phyloP scores from a whole-genome alignment of 35 echinoderm and acorn worm genomes.

The Apostichopus parvimensis region DNA sequence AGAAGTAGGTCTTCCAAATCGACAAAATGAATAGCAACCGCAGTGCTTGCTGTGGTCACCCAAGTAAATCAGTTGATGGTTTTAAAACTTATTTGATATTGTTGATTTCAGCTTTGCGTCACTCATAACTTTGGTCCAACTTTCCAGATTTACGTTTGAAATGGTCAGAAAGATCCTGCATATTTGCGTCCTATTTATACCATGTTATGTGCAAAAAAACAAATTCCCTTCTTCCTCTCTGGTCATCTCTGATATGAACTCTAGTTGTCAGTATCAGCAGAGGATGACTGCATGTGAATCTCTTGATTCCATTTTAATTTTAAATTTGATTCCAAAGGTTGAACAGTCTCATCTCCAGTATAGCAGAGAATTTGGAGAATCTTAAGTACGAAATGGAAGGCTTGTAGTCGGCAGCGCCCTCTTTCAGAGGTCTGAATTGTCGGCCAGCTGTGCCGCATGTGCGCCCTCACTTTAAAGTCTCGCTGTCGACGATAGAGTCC shows the following conservation, averaged over 20 bases:
- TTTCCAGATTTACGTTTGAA: no score
- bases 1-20: no score
- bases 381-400: slow-evolving; percentile 63
- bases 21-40: no score
- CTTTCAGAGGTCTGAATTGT: not conserved
- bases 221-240: no score
- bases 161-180: no score
- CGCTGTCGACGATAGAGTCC: not conserved
- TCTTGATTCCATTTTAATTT: not conserved
- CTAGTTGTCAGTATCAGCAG: no score
- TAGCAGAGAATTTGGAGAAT: slow-evolving; percentile 43
- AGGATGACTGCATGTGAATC: not conserved
- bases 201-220: not conserved
- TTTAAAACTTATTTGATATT: no score
- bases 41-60: no score
- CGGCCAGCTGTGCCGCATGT: not conserved
- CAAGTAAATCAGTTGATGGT: no score
- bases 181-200: not conserved
- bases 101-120: no score
- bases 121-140: no score
- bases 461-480: not conserved
- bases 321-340: not conserved
- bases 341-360: slow-evolving; percentile 35
- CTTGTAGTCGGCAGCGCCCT: not conserved
- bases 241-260: no score